Evolutionary conservation across 64 coral and sea anemone species (phyloP).

Genomic region (Dendrophyllia cribrosa): DNA sequence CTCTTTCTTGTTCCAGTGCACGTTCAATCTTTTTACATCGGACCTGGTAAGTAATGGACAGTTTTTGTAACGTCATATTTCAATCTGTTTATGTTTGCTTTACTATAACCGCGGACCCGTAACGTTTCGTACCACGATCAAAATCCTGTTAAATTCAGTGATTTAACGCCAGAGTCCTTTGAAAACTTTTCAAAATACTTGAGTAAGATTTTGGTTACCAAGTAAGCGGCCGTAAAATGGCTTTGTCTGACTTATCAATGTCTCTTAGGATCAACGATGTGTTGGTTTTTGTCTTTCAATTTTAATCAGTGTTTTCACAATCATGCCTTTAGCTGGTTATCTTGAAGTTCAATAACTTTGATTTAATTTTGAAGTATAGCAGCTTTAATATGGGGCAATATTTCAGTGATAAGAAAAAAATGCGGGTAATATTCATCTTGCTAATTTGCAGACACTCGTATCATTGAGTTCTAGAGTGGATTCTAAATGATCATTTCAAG

Average conservation of each 20-base stretch:
- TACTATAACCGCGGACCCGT: neutral
- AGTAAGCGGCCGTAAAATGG: too few species aligned
- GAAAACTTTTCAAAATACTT: too few species aligned
- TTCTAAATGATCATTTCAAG: neutral
- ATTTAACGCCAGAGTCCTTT: too few species aligned
- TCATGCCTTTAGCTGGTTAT: neutral
- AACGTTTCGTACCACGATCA: too few species aligned
- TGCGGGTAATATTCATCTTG: neutral
- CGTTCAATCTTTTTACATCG: conserved; percentile 1
- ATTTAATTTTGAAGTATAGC: too few species aligned
- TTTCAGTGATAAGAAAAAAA: neutral
- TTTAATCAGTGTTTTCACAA: neutral
- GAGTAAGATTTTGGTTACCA: too few species aligned
- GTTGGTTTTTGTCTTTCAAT: too few species aligned
- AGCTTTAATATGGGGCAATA: neutral
- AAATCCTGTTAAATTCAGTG: too few species aligned
- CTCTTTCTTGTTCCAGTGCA: neutral
- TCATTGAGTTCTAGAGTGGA: neutral
- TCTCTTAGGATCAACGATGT: too few species aligned
- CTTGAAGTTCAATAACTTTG: neutral
- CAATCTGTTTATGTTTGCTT: neutral
- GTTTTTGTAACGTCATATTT: neutral
- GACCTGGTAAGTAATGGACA: conserved; percentile 15
- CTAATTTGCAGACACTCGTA: neutral
- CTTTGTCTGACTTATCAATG: too few species aligned